These are phyloP conservation scores for Sakesphorus luctuosus DNA, from an alignment of 2,113 vertebrate species.

Conservation along the genomic window DNA sequence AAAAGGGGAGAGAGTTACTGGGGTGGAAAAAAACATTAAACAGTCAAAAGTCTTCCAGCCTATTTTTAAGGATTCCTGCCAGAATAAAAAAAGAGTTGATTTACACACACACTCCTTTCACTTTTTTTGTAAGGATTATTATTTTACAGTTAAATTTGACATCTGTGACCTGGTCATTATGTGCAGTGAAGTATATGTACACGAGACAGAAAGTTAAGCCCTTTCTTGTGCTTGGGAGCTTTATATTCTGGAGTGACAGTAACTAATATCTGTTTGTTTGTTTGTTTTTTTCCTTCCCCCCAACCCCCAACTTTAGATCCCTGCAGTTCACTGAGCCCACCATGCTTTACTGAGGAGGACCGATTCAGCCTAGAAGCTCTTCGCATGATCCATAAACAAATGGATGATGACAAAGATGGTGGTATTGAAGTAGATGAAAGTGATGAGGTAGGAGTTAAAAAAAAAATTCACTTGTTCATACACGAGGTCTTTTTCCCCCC, in stretches of 20 bases:
- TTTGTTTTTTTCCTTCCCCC: too few relatives aligned
- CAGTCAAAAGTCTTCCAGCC: not conserved
- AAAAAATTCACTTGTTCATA: not conserved
- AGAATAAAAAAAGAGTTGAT: not conserved
- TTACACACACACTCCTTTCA: fast-evolving
- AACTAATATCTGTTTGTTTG: not conserved
- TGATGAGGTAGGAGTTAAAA: conserved; percentile 87
- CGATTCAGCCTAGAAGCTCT: conserved; percentile 94
- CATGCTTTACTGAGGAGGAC: conserved; percentile 91
- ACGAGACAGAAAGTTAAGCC: not conserved
- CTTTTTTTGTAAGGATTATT: not conserved
- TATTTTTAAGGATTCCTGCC: not conserved
- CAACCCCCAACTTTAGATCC: conserved; percentile 76
- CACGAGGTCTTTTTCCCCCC: not conserved
- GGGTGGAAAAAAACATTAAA: not conserved
- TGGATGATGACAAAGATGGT: conserved; percentile 98
- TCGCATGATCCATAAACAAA: conserved; percentile 95
- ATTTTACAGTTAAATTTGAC: not conserved
- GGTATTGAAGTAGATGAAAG: conserved; percentile 98
- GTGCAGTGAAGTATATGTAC: not conserved
- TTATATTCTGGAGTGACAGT: not conserved
- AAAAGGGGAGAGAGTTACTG: not conserved
- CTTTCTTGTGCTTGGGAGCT: not conserved
- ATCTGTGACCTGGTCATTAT: not conserved
- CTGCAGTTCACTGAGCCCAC: conserved; percentile 87